Evolutionary conservation across 2,113 vertebrate genomes (phyloP).

Genomic region (Oncorhynchus nerka): DNA sequence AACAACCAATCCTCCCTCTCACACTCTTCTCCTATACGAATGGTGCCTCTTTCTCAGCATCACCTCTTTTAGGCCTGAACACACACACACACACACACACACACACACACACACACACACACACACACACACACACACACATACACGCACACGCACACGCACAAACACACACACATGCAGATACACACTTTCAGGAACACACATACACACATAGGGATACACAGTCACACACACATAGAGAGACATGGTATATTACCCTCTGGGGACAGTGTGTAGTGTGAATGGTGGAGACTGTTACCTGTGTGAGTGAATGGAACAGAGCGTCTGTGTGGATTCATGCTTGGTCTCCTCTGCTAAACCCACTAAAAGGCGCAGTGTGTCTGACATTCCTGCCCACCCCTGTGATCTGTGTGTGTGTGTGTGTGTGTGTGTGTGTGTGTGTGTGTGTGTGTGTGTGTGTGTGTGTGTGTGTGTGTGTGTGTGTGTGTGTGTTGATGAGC

Average conservation of each 20-base stretch:
- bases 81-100: conserved; percentile 9
- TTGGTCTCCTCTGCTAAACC: conserved; percentile 75
- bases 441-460: too few relatives aligned
- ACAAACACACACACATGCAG: not conserved
- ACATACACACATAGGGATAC: not conserved
- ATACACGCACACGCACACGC: not conserved
- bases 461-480: too few relatives aligned
- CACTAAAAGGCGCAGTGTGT: conserved; percentile 70
- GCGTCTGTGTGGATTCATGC: conserved; percentile 73
- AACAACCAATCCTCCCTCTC: conserved; percentile 24
- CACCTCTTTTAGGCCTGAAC: conserved; percentile 5
- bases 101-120: too few relatives aligned
- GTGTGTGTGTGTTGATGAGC: too few relatives aligned
- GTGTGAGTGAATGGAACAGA: conserved; percentile 68
- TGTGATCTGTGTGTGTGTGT: conserved; percentile 61
- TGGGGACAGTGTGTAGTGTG: conserved; percentile 45
- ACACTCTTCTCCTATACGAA: not conserved
- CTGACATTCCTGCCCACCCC: conserved; percentile 67
- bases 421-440: conserved; percentile 6
- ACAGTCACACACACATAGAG: not conserved
- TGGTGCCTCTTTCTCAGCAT: not conserved
- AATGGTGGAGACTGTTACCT: conserved; percentile 58
- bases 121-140: conserved; percentile 5
- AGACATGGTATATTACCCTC: conserved; percentile 35
- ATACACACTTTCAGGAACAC: not conserved